phyloP scores from a whole-genome alignment of 1,140 invertebrate genomes.

The Trichonephila clavata region DNA sequence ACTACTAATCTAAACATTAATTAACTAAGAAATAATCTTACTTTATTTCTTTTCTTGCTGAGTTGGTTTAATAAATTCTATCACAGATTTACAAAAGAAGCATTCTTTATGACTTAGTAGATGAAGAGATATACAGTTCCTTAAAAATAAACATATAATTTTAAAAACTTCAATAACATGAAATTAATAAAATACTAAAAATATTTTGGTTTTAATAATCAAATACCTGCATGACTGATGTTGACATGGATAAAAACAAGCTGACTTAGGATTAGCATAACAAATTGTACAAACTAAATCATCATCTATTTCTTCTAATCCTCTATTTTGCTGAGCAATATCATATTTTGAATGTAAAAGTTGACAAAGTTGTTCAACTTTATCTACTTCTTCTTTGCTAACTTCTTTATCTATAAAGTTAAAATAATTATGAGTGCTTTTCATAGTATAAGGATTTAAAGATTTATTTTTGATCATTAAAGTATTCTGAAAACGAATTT shows the following conservation, averaged over 20 bases:
- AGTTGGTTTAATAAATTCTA: slow-evolving; percentile 80
- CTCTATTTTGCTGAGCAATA: slow-evolving; percentile 70
- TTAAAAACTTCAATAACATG: not conserved
- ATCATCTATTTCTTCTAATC: slow-evolving; percentile 82
- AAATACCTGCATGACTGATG: slow-evolving; percentile 86
- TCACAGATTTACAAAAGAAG: slow-evolving; percentile 90
- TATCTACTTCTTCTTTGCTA: slow-evolving; percentile 83
- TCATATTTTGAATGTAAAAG: slow-evolving; percentile 79
- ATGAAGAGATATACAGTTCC: slow-evolving; percentile 90
- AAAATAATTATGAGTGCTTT: no score
- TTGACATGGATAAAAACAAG: slow-evolving; percentile 86
- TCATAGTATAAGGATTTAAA: no score
- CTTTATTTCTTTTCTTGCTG: slow-evolving; percentile 62
- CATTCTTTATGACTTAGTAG: slow-evolving; percentile 90
- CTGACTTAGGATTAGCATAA: slow-evolving; percentile 86
- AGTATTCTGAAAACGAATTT: no score
- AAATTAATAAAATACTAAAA: not conserved
- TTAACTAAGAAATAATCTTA: not conserved
- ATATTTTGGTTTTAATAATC: not conserved
- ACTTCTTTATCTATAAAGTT: slow-evolving; percentile 81
- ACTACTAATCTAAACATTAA: not conserved
- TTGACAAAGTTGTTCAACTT: slow-evolving; percentile 83
- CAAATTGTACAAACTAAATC: slow-evolving; percentile 88
- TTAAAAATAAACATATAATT: slow-evolving; percentile 79
- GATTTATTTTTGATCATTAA: no score